These are phyloP conservation scores for Lasioglossum marginatum DNA, from an alignment of 2,888 invertebrate genomes.

Conservation along the genomic window DNA sequence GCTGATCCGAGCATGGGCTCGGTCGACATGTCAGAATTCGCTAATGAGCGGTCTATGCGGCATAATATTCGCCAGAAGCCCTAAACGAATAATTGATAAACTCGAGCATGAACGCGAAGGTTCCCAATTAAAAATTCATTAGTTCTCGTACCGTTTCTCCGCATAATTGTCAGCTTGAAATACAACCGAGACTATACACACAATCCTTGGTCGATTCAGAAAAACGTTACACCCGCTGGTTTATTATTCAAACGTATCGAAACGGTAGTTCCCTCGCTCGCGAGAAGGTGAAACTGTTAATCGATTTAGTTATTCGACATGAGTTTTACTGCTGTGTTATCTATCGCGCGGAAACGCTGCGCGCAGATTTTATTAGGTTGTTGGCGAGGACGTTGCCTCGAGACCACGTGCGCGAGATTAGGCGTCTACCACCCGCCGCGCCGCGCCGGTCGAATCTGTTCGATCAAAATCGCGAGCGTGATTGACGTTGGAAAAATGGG, in stretches of 20 bases:
- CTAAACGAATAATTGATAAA: background rate
- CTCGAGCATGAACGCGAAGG: background rate
- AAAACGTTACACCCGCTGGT: background rate
- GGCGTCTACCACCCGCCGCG: background rate
- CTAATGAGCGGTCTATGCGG: background rate
- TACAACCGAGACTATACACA: background rate
- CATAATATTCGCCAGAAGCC: background rate
- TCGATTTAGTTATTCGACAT: background rate
- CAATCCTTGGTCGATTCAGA: background rate
- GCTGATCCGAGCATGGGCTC: background rate
- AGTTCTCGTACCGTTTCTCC: background rate
- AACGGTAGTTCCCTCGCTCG: background rate
- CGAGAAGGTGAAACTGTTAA: background rate
- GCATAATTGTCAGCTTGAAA: background rate
- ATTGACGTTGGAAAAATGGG: background rate
- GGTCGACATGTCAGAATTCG: background rate
- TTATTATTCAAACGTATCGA: background rate
- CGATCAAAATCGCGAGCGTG: background rate
- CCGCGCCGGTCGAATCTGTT: background rate
- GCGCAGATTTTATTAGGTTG: background rate
- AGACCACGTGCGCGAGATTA: background rate
- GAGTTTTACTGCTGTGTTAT: background rate
- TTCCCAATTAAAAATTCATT: background rate
- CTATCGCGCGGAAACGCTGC: background rate
- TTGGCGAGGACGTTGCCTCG: background rate